A percentile compares a stretch with the other conserved stretches of the same genome.
These are phyloP conservation scores for Tangachromis dhanisi DNA, from an alignment of 2,113 vertebrate genomes.

Conservation along the genomic window DNA sequence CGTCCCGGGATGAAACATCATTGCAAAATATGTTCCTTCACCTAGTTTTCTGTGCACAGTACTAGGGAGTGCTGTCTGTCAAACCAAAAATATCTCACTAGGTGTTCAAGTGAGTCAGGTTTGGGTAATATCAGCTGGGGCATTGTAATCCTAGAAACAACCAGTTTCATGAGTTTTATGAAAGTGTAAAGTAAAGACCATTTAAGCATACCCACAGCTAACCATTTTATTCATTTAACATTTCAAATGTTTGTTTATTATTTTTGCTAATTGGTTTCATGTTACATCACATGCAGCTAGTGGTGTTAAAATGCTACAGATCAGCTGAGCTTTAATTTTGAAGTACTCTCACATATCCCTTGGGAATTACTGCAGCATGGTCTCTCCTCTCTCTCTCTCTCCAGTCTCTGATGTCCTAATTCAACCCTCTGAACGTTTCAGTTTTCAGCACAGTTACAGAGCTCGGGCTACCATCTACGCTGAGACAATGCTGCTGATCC, in stretches of 20 bases:
- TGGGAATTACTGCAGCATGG: neutral
- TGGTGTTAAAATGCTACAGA: neutral
- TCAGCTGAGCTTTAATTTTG: neutral
- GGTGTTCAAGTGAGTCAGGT: neutral
- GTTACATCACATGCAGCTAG: neutral
- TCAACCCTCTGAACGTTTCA: neutral
- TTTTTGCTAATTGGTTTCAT: neutral
- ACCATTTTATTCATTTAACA: neutral
- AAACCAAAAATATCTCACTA: neutral
- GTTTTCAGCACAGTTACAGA: neutral
- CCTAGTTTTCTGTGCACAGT: neutral
- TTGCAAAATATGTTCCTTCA: neutral
- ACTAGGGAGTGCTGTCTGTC: too few relatives aligned
- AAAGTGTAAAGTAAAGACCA: neutral
- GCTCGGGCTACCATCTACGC: neutral
- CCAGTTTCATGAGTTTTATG: neutral
- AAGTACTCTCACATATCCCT: neutral
- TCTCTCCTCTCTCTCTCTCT: neutral
- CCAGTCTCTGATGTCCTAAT: neutral
- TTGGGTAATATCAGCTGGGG: neutral
- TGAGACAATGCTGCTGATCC: slow-evolving; percentile 3
- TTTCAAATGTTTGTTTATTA: neutral
- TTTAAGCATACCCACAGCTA: neutral
- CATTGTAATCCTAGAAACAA: neutral
- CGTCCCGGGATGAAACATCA: neutral